Base-by-base conservation (phyloP, 2,113 vertebrate species). In the Perca flavescens region DNA sequence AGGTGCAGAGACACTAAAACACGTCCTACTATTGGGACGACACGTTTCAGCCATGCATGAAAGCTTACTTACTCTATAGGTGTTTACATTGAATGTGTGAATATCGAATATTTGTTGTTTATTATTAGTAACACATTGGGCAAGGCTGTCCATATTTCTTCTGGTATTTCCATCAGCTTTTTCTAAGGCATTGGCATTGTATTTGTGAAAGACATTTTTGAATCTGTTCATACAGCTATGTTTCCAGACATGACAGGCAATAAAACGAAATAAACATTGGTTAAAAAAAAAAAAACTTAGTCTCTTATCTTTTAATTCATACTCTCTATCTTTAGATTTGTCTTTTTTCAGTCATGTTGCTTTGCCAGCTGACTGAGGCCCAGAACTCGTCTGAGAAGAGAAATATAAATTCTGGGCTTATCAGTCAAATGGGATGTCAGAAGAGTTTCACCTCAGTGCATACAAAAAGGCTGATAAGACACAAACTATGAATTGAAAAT, bases 231-330 rank as follows among this genome's bases (percentile, higher is more conserved):
- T 36, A 40, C 31, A 47, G 21, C n/a, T 36, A n/a, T 56, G 57
- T 79, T 74, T 80, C 28, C 60, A 86, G 53, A 65, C 47, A 79
- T 54, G 22, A 47, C 57, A 54, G 61, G 60, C 56, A 34, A 34
- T 34, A 34, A 34, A 34, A 34, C 73, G 34, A 80, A 89, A 84
- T 77, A 76, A 86, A 88, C 83, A 84, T 75, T 67, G 47, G 71
- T 34, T 12, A 52, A 56, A 68, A 76, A 82, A 77, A 25, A 52
- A 56, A 68, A 76, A 82, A 77, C 61, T 49, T 1, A 56, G 22
- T 53, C 17, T 74, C 62, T 86, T 88, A 89, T 91, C 87, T 88
- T 89, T 86, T 84, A 89, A 86, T 91, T 89, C 83, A 70, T 5
- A 15, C 65, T 54, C 64, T 34, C 62, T 71, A 79, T 85, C 88